Conservation (phyloP, 1,140 invertebrate genomes). For the Medauroidea extradentata region DNA sequence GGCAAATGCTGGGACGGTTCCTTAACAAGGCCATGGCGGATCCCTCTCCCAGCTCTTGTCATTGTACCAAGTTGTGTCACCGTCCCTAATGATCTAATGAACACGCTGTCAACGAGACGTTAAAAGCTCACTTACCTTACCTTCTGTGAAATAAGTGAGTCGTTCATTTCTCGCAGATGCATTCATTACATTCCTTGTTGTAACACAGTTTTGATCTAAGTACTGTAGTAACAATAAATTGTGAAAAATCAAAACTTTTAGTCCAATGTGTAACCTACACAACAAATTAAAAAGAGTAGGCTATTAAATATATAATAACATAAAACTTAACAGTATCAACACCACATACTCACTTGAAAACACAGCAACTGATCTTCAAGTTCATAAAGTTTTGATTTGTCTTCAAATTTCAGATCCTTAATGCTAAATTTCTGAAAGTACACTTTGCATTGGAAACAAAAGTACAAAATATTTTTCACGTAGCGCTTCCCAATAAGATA, state of each 20-base stretch:
- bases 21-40: no score
- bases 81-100: no score
- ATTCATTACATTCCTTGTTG: no score
- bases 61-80: no score
- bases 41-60: no score
- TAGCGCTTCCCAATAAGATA: not conserved
- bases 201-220: no score
- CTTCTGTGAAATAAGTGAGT: no score
- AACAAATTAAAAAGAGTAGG: not conserved
- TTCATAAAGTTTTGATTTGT: not conserved
- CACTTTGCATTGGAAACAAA: not conserved
- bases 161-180: no score
- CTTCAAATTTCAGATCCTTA: not conserved
- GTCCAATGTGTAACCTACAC: not conserved
- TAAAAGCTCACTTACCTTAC: no score
- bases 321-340: not conserved
- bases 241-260: not conserved
- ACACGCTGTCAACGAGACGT: no score
- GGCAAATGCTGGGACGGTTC: no score
- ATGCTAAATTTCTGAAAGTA: not conserved
- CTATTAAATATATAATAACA: not conserved
- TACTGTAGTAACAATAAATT: not conserved
- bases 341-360: not conserved
- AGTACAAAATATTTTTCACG: not conserved
- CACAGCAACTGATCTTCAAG: conserved; percentile 9